Evolutionary conservation across 2,797 vertebrate genomes (phyloP).

Genomic region (Pyrrhura leucotis): DNA sequence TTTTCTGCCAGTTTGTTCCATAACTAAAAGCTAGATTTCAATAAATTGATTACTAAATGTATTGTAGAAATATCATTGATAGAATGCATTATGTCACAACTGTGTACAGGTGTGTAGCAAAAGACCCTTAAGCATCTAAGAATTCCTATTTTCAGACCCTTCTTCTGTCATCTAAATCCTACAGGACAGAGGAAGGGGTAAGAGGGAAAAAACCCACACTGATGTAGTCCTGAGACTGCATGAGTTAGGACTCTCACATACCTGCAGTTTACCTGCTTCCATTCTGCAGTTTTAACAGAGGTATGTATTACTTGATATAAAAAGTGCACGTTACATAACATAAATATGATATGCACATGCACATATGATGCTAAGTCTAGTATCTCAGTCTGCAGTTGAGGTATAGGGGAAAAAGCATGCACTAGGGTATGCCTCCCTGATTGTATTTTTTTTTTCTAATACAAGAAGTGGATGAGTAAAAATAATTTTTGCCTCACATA

Average conservation of each 20-base stretch:
- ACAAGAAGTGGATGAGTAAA: background rate
- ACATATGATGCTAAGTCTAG: too few species aligned
- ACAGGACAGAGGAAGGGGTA: background rate
- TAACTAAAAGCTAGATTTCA: background rate
- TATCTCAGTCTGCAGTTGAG: background rate
- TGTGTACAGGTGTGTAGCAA: background rate
- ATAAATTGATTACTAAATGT: background rate
- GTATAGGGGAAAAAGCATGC: background rate
- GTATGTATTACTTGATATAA: background rate
- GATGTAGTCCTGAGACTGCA: background rate
- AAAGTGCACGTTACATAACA: background rate
- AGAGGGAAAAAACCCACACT: accelerated
- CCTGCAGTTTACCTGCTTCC: background rate
- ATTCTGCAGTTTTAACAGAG: background rate
- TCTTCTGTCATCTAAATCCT: background rate
- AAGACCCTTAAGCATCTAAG: background rate
- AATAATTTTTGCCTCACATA: background rate
- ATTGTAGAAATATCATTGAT: background rate
- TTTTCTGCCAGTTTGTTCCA: background rate
- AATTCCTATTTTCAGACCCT: background rate
- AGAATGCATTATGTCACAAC: background rate
- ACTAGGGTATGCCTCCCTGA: background rate
- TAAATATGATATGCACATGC: background rate
- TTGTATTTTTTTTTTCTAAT: background rate
- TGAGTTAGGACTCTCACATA: background rate